Evolutionary conservation across 2,888 invertebrate species (phyloP).

Genomic region (Tribolium freemani): DNA sequence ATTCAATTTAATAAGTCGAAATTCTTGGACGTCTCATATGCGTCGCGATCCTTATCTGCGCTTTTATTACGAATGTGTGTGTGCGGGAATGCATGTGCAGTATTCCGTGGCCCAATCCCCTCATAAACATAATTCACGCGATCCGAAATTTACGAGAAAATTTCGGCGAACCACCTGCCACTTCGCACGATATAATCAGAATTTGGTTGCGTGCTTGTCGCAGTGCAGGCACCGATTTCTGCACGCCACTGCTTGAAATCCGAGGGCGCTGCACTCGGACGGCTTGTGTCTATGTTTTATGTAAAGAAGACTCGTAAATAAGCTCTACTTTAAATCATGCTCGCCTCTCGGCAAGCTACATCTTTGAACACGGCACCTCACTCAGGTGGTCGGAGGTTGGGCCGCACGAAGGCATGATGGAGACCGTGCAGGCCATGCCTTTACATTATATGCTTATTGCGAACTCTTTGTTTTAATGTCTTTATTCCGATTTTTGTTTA

Average conservation of each 20-base stretch:
- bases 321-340: conserved; percentile 66
- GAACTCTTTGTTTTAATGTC: conserved; percentile 65
- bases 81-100: background rate
- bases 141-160: conserved; percentile 30
- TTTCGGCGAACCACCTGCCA: conserved; percentile 37
- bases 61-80: conserved; percentile 1
- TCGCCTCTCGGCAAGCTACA: conserved; percentile 63
- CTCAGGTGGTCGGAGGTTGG: conserved; percentile 63
- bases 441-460: conserved; percentile 62
- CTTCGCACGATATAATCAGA: conserved; percentile 35
- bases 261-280: conserved; percentile 65
- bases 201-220: conserved; percentile 28
- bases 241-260: conserved; percentile 55
- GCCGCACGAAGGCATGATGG: conserved; percentile 57
- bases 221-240: conserved; percentile 22
- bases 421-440: conserved; percentile 47
- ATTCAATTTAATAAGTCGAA: too few relatives aligned
- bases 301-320: conserved; percentile 66
- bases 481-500: conserved; percentile 66
- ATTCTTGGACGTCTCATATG: too few relatives aligned
- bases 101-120: background rate
- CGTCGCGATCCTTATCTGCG: background rate
- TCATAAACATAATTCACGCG: conserved; percentile 26
- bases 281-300: conserved; percentile 66
- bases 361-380: conserved; percentile 64